These are phyloP conservation scores for Morpho achilles DNA, from an alignment of 2,888 invertebrate species.

Conservation along the genomic window DNA sequence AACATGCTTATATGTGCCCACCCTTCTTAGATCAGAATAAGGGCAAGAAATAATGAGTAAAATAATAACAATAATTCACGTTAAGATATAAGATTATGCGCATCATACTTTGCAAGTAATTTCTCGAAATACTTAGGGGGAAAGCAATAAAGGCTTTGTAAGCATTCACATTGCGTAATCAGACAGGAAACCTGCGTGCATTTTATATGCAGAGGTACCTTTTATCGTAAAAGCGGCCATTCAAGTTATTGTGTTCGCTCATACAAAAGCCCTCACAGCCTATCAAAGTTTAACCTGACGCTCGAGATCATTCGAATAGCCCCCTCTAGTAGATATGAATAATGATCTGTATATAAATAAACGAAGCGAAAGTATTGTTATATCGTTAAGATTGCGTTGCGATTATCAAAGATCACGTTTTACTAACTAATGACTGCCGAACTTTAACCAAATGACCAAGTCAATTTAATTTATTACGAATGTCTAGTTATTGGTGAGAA, in stretches of 20 bases:
- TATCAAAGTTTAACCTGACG: conserved; percentile 27
- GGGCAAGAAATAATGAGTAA: too few species aligned
- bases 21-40: too few species aligned
- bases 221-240: conserved; percentile 7
- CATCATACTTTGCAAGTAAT: too few species aligned
- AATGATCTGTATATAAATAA: conserved; percentile 28
- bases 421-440: conserved; percentile 10
- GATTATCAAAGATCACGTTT: conserved; percentile 13
- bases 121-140: neutral
- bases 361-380: conserved; percentile 38
- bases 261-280: conserved; percentile 19
- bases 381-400: conserved; percentile 11
- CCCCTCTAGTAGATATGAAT: conserved; percentile 37
- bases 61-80: too few species aligned
- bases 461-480: conserved; percentile 5
- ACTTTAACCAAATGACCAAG: neutral
- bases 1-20: too few species aligned
- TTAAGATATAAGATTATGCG: too few species aligned
- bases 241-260: conserved; percentile 8
- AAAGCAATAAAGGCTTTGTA: conserved; percentile 4
- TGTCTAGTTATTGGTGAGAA: neutral
- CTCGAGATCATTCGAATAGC: conserved; percentile 39
- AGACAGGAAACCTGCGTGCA: conserved; percentile 6
- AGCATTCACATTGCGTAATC: neutral
- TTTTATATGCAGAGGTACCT: conserved; percentile 4